These are phyloP conservation scores for Napeogenes inachia DNA, from an alignment of 2,888 invertebrate species.

Conservation along the genomic window DNA sequence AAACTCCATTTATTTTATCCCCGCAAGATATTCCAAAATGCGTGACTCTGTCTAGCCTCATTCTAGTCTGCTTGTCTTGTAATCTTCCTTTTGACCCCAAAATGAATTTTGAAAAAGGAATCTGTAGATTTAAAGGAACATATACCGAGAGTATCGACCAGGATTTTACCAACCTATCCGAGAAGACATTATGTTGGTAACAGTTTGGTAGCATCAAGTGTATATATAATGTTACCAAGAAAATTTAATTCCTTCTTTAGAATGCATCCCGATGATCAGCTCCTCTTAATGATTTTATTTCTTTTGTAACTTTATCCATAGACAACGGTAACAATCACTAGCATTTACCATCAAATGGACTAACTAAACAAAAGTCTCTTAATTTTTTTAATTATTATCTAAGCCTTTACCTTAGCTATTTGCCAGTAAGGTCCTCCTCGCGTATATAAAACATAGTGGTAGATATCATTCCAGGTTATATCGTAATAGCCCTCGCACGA, in stretches of 20 bases:
- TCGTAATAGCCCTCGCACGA: slow-evolving; percentile 87
- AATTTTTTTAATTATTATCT: too few species aligned
- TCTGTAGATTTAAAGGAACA: slow-evolving; percentile 74
- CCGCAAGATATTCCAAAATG: slow-evolving; percentile 89
- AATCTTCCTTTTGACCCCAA: slow-evolving; percentile 88
- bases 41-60: slow-evolving; percentile 80
- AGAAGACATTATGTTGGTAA: too few species aligned
- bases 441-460: slow-evolving; percentile 91
- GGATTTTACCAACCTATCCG: too few species aligned
- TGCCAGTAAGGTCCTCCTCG: slow-evolving; percentile 99
- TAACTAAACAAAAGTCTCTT: too few species aligned
- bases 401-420: slow-evolving; percentile 81
- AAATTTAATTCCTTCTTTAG: too few species aligned
- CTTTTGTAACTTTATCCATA: not conserved
- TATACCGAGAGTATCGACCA: not conserved
- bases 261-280: too few species aligned
- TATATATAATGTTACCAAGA: too few species aligned
- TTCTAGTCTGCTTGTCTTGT: slow-evolving; percentile 86
- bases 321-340: not conserved
- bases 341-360: too few species aligned
- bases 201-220: too few species aligned
- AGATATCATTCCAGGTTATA: slow-evolving; percentile 92
- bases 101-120: slow-evolving; percentile 96
- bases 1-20: slow-evolving; percentile 89
- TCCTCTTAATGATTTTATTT: too few species aligned